Evolutionary conservation across 2,797 vertebrate species (phyloP).

Genomic region (Arctocebus calabarensis): DNA sequence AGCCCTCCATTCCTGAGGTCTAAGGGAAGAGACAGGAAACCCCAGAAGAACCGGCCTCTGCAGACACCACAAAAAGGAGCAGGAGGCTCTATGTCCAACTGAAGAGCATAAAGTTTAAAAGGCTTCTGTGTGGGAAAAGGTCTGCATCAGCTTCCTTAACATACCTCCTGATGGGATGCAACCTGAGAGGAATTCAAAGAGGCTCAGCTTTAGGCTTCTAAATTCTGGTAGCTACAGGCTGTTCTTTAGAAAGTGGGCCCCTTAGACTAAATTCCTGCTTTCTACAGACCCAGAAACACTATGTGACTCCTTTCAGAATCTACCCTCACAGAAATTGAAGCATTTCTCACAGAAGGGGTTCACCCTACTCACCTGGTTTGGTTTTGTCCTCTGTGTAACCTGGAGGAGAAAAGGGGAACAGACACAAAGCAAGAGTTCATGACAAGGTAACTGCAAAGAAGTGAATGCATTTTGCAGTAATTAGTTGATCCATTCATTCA

Average conservation of each 20-base stretch:
- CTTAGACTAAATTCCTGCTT: neutral
- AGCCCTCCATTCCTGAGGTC: neutral
- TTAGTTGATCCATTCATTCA: neutral
- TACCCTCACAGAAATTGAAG: neutral
- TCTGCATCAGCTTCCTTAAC: neutral
- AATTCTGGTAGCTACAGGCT: neutral
- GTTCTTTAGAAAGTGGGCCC: neutral
- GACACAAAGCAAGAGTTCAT: neutral
- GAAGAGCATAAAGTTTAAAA: neutral
- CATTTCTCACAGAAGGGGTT: neutral
- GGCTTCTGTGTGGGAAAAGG: neutral
- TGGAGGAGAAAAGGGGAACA: conserved; percentile 51
- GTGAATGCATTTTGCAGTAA: neutral
- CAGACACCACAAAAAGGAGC: neutral
- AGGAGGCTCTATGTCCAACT: neutral
- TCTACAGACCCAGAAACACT: neutral
- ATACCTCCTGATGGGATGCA: neutral
- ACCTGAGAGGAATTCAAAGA: neutral
- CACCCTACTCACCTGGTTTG: conserved; percentile 43
- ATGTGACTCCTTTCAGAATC: neutral
- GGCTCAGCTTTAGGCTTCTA: neutral
- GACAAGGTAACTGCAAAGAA: neutral
- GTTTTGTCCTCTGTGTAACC: conserved; percentile 30
- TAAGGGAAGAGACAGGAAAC: conserved; percentile 5
- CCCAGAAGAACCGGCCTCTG: neutral